A percentile compares a stretch with the other conserved stretches of the same genome.
Evolutionary conservation across 2,888 invertebrate species (phyloP).

Genomic region (Ectobius pallidus): DNA sequence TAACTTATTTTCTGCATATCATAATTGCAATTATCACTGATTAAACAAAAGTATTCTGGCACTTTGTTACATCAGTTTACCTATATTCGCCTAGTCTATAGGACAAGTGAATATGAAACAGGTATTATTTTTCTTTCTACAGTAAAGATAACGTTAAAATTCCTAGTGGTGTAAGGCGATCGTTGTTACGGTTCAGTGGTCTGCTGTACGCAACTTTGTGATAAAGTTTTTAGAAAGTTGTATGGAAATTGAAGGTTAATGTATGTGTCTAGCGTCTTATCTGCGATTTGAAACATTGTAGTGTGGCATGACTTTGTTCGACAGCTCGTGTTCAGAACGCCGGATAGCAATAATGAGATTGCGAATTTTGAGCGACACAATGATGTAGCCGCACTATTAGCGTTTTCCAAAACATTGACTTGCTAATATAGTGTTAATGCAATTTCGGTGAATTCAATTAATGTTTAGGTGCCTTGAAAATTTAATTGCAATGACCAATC

Average conservation of each 20-base stretch:
- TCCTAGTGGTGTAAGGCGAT: too few relatives aligned
- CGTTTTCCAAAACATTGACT: constrained; percentile 28
- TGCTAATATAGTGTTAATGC: neutral
- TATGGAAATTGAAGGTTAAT: neutral
- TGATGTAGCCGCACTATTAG: constrained; percentile 14
- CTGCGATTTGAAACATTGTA: neutral
- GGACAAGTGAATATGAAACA: too few relatives aligned
- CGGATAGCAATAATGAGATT: neutral
- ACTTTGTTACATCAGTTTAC: too few relatives aligned
- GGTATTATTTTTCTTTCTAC: too few relatives aligned
- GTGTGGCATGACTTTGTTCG: neutral
- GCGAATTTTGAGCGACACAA: constrained; percentile 11
- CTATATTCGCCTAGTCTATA: too few relatives aligned
- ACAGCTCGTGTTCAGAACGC: too few relatives aligned
- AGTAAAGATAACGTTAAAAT: too few relatives aligned
- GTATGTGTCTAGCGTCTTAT: neutral
- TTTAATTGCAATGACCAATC: neutral
- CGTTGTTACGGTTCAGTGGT: neutral
- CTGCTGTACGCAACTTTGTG: neutral
- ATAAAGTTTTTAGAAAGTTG: neutral
- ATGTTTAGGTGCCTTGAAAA: neutral
- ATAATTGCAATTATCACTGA: too few relatives aligned
- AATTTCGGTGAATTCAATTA: constrained; percentile 12
- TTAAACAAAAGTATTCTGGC: too few relatives aligned
- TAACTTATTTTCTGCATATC: too few relatives aligned